Conservation (phyloP, 2,797 vertebrate genomes). For the Choloepus didactylus region DNA sequence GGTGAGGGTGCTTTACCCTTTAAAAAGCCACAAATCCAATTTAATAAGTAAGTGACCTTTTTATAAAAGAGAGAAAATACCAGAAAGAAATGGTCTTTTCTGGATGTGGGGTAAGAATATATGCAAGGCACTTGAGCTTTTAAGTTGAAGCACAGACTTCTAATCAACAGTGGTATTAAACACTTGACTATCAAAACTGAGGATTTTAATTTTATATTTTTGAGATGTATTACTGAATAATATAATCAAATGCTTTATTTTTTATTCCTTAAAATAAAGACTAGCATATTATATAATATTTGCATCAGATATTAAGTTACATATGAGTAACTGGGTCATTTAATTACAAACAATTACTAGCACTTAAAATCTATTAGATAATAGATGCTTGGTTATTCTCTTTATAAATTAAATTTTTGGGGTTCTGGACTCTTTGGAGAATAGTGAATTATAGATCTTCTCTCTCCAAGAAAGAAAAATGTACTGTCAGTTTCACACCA, state of each 20-base stretch:
- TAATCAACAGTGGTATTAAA: neutral
- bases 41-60: neutral
- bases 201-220: slow-evolving; percentile 36
- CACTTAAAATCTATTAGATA: neutral
- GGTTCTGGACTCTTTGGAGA: neutral
- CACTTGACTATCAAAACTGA: neutral
- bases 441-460: neutral
- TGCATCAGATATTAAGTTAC: slow-evolving; percentile 4
- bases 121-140: neutral
- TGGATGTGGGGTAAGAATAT: neutral
- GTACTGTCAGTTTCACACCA: neutral
- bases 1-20: slow-evolving; percentile 96
- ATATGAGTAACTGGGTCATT: slow-evolving; percentile 20
- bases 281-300: neutral
- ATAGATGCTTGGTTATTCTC: neutral
- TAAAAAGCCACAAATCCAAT: neutral
- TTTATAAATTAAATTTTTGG: neutral
- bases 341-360: slow-evolving; percentile 26
- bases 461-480: slow-evolving; percentile 30
- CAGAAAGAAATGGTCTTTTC: neutral
- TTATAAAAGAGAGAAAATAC: neutral
- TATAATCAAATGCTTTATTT: slow-evolving; percentile 7
- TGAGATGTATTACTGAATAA: slow-evolving; percentile 26
- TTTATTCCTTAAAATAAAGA: slow-evolving; percentile 57
- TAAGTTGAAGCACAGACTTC: slow-evolving; percentile 15